Evolutionary conservation across 2,888 invertebrate genomes (phyloP).

Genomic region (Zele albiditarsus): DNA sequence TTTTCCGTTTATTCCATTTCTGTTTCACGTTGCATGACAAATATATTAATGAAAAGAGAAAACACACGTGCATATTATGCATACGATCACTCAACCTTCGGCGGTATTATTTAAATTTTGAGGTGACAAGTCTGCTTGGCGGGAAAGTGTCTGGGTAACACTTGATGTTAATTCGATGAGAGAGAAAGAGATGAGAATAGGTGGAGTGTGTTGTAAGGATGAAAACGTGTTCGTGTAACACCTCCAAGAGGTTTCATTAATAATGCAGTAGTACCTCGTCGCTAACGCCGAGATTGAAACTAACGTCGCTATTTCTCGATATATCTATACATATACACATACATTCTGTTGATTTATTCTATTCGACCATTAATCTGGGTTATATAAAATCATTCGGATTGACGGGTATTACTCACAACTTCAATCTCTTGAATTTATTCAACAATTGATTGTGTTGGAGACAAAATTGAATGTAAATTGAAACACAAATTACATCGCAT

Average conservation of each 20-base stretch:
- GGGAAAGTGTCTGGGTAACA: constrained; percentile 15
- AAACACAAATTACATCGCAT: too few species aligned
- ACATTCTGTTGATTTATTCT: neutral
- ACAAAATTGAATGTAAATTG: too few species aligned
- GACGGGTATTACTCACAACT: neutral
- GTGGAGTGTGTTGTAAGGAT: constrained; percentile 17
- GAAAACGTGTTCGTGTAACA: constrained; percentile 6
- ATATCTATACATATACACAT: neutral
- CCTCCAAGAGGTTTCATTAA: constrained; percentile 52
- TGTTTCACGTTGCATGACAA: neutral
- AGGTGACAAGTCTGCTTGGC: neutral
- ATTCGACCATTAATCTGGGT: neutral
- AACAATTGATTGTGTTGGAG: neutral
- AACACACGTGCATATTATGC: neutral
- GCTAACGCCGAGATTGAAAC: constrained; percentile 10
- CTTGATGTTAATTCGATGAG: constrained; percentile 35
- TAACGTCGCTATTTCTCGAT: neutral
- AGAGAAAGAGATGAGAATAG: constrained; percentile 30
- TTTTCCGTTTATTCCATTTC: neutral
- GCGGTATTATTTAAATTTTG: neutral
- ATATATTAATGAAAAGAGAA: neutral
- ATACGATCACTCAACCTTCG: neutral
- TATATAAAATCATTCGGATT: neutral
- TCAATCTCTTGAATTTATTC: neutral
- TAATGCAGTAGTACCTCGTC: constrained; percentile 47